phyloP scores from a whole-genome alignment of 2,113 vertebrate species.

The Crypturellus undulatus region DNA sequence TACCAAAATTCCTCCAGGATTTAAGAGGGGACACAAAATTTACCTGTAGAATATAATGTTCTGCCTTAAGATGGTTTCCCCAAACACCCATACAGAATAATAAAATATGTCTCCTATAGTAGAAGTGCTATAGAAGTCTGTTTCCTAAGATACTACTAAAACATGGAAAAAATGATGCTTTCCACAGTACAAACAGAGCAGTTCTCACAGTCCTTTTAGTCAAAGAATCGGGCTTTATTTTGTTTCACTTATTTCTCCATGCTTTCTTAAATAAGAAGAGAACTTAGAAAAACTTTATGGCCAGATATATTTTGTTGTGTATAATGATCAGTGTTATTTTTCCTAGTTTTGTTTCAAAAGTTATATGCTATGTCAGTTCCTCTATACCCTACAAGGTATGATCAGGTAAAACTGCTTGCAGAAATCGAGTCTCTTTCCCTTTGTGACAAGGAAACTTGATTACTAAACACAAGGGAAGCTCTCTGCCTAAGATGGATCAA shows the following conservation, averaged over 20 bases:
- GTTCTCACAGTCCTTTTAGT: not conserved
- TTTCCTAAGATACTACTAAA: not conserved
- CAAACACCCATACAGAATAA: not conserved
- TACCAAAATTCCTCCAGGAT: not conserved
- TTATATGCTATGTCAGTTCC: not conserved
- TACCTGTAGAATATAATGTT: not conserved
- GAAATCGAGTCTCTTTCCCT: not conserved
- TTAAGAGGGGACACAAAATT: not conserved
- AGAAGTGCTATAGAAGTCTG: conserved; percentile 8
- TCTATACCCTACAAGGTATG: not conserved
- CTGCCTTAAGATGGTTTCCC: not conserved
- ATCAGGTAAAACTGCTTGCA: not conserved
- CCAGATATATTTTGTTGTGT: not conserved
- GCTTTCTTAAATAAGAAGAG: not conserved
- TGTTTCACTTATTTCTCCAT: not conserved
- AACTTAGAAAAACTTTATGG: not conserved
- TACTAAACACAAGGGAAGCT: not conserved
- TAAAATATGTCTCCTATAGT: not conserved
- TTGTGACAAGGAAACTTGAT: not conserved
- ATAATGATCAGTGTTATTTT: not conserved
- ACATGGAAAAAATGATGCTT: not conserved
- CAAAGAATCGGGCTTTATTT: not conserved
- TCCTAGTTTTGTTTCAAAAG: not conserved
- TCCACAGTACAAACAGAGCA: not conserved
- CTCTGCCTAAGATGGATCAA: not conserved